phyloP scores from a whole-genome alignment of 2,888 invertebrate species.

The Mesochorus sp. region DNA sequence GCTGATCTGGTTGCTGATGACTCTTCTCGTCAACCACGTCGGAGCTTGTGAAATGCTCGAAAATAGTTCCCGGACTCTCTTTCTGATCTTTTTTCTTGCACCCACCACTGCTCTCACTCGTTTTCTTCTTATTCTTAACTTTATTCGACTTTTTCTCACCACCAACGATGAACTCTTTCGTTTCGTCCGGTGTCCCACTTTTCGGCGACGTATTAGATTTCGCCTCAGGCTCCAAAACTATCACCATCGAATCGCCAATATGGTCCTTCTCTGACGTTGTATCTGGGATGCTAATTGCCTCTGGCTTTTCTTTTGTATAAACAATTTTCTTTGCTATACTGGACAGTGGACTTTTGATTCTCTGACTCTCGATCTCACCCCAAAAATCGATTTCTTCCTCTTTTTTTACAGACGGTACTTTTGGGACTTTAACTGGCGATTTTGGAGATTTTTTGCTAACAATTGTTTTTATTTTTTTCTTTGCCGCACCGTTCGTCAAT shows the following conservation, averaged over 20 bases:
- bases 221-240: constrained; percentile 35
- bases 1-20: constrained; percentile 28
- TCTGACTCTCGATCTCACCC: constrained; percentile 76
- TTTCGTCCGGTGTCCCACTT: constrained; percentile 46
- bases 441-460: constrained; percentile 65
- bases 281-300: too few relatives aligned
- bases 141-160: constrained; percentile 71
- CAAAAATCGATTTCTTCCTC: constrained; percentile 78
- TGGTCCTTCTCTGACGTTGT: constrained; percentile 4
- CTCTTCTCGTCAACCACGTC: constrained; percentile 41
- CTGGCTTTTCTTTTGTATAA: constrained; percentile 13
- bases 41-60: constrained; percentile 51
- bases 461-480: constrained; percentile 79
- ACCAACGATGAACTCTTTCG: constrained; percentile 67
- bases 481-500: constrained; percentile 19
- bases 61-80: constrained; percentile 65
- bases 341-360: constrained; percentile 59
- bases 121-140: constrained; percentile 69
- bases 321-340: constrained; percentile 30
- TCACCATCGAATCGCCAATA: constrained; percentile 18
- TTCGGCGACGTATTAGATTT: constrained; percentile 54
- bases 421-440: constrained; percentile 8
- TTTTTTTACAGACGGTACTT: constrained; percentile 34
- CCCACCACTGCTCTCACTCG: constrained; percentile 68
- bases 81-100: constrained; percentile 69